phyloP scores from a whole-genome alignment of 2,888 invertebrate species.

The Caenorhabditis afra region DNA sequence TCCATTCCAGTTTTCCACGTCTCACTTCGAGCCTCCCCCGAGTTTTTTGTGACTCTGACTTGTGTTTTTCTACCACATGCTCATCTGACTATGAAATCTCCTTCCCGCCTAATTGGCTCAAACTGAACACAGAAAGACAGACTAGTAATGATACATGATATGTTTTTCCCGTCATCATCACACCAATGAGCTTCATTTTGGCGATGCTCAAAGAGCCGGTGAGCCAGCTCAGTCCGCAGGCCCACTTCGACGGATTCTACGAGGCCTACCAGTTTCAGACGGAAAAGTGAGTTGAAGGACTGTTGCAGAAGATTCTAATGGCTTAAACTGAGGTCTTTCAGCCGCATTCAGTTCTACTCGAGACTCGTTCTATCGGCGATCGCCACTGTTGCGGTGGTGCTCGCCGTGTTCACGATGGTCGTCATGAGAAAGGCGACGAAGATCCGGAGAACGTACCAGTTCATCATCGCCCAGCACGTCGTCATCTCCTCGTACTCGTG shows the following conservation, averaged over 20 bases:
- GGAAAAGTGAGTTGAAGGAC: neutral
- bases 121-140: too few relatives aligned
- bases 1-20: too few relatives aligned
- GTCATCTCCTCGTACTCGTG: neutral
- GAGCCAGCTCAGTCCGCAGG: neutral
- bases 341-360: neutral
- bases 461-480: neutral
- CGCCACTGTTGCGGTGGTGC: neutral
- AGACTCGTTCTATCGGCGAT: neutral
- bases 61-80: too few relatives aligned
- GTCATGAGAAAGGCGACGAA: neutral
- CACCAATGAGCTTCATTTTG: neutral
- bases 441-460: neutral
- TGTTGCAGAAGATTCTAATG: neutral
- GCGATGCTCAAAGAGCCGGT: neutral
- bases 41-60: too few relatives aligned
- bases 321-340: neutral
- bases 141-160: too few relatives aligned
- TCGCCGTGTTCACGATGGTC: neutral
- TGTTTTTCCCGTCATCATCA: neutral
- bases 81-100: too few relatives aligned
- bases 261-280: slow-evolving; percentile 2
- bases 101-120: too few relatives aligned
- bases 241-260: slow-evolving; percentile 1
- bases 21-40: too few relatives aligned